phyloP scores from a whole-genome alignment of 53 echinoderm and acorn worm species.

The Paracentrotus lividus region DNA sequence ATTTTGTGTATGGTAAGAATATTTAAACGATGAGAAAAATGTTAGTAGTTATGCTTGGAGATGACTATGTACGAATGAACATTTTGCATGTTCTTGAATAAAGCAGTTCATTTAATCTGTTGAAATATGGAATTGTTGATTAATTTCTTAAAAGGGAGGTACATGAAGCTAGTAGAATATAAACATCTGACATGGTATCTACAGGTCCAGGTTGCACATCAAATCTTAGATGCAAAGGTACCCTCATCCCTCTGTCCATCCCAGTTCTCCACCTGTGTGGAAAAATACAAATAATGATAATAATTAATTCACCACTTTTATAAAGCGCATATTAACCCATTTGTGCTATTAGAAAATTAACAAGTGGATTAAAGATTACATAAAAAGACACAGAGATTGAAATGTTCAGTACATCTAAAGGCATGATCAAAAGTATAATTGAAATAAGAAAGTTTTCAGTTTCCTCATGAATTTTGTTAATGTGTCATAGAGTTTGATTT shows the following conservation, averaged over 20 bases:
- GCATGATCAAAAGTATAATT: too few species aligned
- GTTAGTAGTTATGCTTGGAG: too few species aligned
- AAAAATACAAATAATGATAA: not conserved
- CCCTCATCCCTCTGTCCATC: conserved; percentile 89
- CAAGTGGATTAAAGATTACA: not conserved
- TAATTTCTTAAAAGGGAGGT: not conserved
- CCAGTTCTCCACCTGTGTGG: conserved; percentile 92
- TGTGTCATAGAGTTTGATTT: too few species aligned
- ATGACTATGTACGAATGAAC: not conserved
- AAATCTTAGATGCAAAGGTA: conserved; percentile 90
- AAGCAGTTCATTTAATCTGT: not conserved
- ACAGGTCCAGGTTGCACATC: conserved; percentile 65
- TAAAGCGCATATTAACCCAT: too few species aligned
- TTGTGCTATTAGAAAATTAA: too few species aligned
- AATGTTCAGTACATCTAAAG: too few species aligned
- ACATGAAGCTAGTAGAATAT: conserved; percentile 34
- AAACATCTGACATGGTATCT: conserved; percentile 55
- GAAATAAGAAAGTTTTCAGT: too few species aligned
- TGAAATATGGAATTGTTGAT: not conserved
- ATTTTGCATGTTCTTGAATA: conserved; percentile 9
- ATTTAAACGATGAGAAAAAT: too few species aligned
- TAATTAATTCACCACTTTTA: too few species aligned
- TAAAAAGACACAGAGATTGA: too few species aligned
- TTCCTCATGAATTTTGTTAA: too few species aligned
- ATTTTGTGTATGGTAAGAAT: too few species aligned